Percentiles rank a stretch among this genome's conserved stretches.
These are phyloP conservation scores for Callionymus lyra DNA, from an alignment of 2,113 vertebrate genomes.

Conservation along the genomic window DNA sequence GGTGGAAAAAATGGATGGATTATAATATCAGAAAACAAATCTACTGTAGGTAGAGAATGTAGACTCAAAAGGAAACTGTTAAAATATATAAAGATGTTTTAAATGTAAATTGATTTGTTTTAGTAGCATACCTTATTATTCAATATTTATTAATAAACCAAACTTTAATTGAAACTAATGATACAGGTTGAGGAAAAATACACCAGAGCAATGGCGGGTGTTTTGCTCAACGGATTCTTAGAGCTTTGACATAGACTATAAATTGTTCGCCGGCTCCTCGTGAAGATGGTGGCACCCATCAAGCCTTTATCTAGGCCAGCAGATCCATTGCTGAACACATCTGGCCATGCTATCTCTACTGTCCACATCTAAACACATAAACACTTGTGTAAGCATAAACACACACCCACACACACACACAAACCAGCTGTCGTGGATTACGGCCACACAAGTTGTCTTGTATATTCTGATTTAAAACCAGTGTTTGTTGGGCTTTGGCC, in stretches of 20 bases:
- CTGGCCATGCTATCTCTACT: constrained; percentile 40
- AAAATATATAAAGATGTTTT: too few species aligned
- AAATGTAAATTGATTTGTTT: too few species aligned
- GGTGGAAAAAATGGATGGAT: too few species aligned
- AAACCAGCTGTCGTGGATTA: constrained; percentile 63
- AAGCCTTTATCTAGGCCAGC: constrained; percentile 63
- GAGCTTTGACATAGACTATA: constrained; percentile 42
- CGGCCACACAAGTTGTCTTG: constrained; percentile 39
- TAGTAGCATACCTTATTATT: too few species aligned
- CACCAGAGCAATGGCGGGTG: too few species aligned
- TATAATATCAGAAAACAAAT: too few species aligned
- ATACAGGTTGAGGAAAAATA: too few species aligned
- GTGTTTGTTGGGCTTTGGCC: constrained; percentile 40
- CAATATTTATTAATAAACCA: too few species aligned
- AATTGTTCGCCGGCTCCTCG: constrained; percentile 50
- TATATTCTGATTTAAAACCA: too few species aligned
- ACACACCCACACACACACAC: constrained; percentile 26
- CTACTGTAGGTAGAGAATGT: too few species aligned
- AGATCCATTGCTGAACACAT: constrained; percentile 62
- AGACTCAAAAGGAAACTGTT: too few species aligned
- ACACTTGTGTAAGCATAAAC: constrained; percentile 12
- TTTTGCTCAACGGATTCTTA: constrained; percentile 30
- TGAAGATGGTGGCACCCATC: constrained; percentile 50
- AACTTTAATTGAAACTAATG: too few species aligned
- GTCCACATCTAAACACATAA: constrained; percentile 12